Evolutionary conservation across 2,888 invertebrate species (phyloP), one percentile per base, ranked within the genome.

Genomic region (Pardosa pseudoannulata): DNA sequence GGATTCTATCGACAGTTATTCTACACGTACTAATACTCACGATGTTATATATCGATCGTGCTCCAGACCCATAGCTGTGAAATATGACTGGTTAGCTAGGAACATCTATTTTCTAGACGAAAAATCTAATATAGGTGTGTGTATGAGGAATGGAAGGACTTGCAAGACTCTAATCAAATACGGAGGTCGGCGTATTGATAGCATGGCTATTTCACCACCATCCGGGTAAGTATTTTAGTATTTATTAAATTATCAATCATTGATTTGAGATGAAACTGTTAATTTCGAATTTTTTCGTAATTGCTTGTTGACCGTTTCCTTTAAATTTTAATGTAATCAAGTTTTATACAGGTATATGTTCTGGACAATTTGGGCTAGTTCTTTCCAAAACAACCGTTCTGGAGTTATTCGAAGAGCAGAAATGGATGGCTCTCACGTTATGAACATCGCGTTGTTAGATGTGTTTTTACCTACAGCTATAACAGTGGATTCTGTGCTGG

Each of bases 341-440:
- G n/a, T n/a, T n/a, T n/a, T n/a, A n/a, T n/a, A n/a, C n/a, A 96
- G 96, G 0, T 92, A 93, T 89, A 95, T 98, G 94, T 98, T 95
- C 92, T 98, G 98, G 97, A 95, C 96, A 0, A 97, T 98, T 91
- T 97, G 96, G 96, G 41, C 41, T 11, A 96, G 95, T 6, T 90
- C 91, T 0, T 27, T 29, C 0, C 28, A 6, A 0, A 41, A 70
- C 5, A n/a, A 32, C 0, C 16, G 13, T 7, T 92, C 92, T 11
- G 94, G 96, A 0, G 93, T 95, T 90, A 96, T 98, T 89, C 95
- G 95, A 89, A 92, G 93, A 9, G 94, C 97, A 5, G 93, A 94
- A 9, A 97, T 98, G 97, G 96, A 98, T 91, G 98, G 98, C 1
- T 92, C 93, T 0, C 90, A 93, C 0, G 92, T 94, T 0, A 91